These are phyloP conservation scores for Aptenodytes patagonicus DNA, from an alignment of 2,113 vertebrate species.

Conservation along the genomic window DNA sequence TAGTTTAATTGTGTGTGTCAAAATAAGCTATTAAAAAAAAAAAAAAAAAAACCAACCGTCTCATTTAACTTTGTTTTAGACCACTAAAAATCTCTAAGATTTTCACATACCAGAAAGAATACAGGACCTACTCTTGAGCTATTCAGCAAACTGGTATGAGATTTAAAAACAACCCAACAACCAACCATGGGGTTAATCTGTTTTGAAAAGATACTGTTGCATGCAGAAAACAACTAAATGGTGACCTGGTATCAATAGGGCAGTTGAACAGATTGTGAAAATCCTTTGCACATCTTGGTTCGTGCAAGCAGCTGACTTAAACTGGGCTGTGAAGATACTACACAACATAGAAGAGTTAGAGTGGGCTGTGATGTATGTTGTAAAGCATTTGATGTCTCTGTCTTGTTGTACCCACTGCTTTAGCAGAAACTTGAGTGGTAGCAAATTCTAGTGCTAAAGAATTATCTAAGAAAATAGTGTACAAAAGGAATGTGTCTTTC, in stretches of 20 bases:
- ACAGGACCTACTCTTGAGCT: not conserved
- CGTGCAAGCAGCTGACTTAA: not conserved
- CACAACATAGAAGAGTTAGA: not conserved
- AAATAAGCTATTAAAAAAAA: not conserved
- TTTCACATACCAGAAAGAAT: not conserved
- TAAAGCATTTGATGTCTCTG: not conserved
- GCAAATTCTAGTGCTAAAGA: not conserved
- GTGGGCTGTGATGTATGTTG: not conserved
- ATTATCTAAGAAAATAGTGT: not conserved
- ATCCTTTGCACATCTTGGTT: not conserved
- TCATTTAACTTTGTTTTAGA: not conserved
- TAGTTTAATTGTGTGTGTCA: slow-evolving; percentile 5
- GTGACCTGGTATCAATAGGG: not conserved
- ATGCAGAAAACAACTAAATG: not conserved
- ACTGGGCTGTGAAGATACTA: not conserved
- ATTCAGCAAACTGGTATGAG: not conserved
- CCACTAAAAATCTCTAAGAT: not conserved
- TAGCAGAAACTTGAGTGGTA: not conserved
- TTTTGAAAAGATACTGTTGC: not conserved
- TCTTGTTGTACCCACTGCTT: not conserved
- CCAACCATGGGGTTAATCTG: not conserved
- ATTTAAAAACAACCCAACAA: not conserved
- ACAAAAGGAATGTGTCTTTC: accelerated
- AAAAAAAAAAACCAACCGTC: not conserved
- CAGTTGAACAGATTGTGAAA: not conserved